A percentile compares a stretch with the other conserved stretches of the same genome.
Conservation (phyloP, 2,888 invertebrate genomes). For the Drosophila merina region DNA sequence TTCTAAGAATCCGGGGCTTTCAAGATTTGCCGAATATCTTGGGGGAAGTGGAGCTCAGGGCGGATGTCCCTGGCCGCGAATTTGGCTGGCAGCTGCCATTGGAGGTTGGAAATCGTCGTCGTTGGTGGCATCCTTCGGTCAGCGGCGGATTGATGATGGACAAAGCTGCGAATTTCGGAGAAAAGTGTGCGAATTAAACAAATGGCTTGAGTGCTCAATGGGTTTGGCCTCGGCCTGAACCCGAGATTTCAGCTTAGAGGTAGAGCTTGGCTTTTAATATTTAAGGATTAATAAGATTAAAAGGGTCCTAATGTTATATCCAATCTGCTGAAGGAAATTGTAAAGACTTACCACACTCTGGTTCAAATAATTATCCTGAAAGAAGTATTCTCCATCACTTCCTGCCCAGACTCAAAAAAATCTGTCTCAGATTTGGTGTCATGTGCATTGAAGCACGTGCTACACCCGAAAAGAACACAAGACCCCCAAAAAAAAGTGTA, state of each 20-base stretch:
- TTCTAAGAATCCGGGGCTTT: slow-evolving; percentile 74
- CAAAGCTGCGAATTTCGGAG: slow-evolving; percentile 57
- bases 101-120: slow-evolving; percentile 38
- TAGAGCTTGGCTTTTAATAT: neutral
- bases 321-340: no score
- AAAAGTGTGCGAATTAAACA: slow-evolving; percentile 54
- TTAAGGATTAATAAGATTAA: neutral
- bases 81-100: slow-evolving; percentile 59
- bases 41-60: slow-evolving; percentile 53
- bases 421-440: slow-evolving; percentile 68
- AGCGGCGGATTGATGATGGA: slow-evolving; percentile 27
- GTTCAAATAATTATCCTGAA: neutral
- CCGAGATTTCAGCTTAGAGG: slow-evolving; percentile 10
- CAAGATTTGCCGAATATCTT: slow-evolving; percentile 69
- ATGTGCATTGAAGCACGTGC: slow-evolving; percentile 79
- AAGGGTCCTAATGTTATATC: no score
- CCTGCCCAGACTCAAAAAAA: slow-evolving; percentile 44
- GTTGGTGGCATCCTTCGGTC: slow-evolving; percentile 59
- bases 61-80: slow-evolving; percentile 57
- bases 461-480: slow-evolving; percentile 48
- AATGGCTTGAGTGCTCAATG: slow-evolving; percentile 48
- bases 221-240: slow-evolving; percentile 39
- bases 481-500: slow-evolving; percentile 7
- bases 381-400: slow-evolving; percentile 32
- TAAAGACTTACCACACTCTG: no score